A percentile compares a stretch with the other conserved stretches of the same genome.
phyloP scores from a whole-genome alignment of 2,113 vertebrate species.

The Protobothrops mucrosquamatus region DNA sequence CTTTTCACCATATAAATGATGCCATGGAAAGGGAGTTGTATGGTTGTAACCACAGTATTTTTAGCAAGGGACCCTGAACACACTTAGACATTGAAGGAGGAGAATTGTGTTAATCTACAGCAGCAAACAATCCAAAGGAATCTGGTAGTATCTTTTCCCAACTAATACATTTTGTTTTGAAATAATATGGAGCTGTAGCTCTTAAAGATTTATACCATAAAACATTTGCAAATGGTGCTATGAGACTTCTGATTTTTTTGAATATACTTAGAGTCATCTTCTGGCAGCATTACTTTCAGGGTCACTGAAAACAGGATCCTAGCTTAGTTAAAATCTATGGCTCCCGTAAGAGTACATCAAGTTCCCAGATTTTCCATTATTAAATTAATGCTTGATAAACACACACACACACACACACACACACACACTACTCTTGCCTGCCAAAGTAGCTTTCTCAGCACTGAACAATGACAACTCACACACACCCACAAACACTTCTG shows the following conservation, averaged over 20 bases:
- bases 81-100: not conserved
- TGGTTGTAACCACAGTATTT: not conserved
- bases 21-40: not conserved
- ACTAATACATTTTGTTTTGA: not conserved
- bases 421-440: not conserved
- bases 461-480: slow-evolving; percentile 2
- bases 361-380: not conserved
- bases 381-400: not conserved
- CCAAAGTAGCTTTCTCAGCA: not conserved
- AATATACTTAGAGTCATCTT: not conserved
- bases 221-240: not conserved
- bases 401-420: not conserved
- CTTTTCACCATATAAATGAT: not conserved
- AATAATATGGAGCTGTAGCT: not conserved
- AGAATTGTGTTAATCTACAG: not conserved
- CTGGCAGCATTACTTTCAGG: not conserved
- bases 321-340: not conserved
- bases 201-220: not conserved
- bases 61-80: not conserved
- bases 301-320: not conserved
- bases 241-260: not conserved
- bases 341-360: not conserved
- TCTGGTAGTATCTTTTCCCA: not conserved
- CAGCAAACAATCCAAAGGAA: not conserved
- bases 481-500: not conserved